Evolutionary conservation across 2,113 vertebrate genomes (phyloP), one percentile per base, ranked within the genome.

Genomic region (Serinus canaria): DNA sequence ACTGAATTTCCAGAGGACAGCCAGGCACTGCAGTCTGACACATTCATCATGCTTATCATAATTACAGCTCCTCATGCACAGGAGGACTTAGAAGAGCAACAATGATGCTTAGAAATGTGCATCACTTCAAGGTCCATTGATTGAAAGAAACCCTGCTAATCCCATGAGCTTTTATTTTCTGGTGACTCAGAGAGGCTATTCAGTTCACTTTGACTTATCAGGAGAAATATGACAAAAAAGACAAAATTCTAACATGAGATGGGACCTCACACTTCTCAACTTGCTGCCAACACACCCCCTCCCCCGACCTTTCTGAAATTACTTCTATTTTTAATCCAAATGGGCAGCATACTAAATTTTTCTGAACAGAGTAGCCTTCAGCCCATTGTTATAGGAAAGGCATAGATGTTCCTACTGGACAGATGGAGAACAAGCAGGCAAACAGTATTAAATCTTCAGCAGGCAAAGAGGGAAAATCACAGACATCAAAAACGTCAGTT

Each of bases 241-340:
- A 78, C 22, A 22, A 78, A 79, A 94, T 75, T 64, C 87, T 72
- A 81, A 64, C 44, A 67, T 39, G 10, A 62, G 46, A 31, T 74
- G 39, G 23, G 66, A 66, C 10, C 20, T 78, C 52, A 72, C 31
- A 47, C 17, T 90, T 78, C 80, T 33, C 37, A 24, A 35, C 79
- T 49, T 1, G 2, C 27, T 66, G 16, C 24, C 11, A 39, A 53
- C 37, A 37, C 37, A 37, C 1, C 2, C 10, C 2, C 13, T 7
- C 3, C 8, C 2, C 10, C 8, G 6, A 5, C 21, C 60, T 50
- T 85, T 85, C 58, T 66, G 31, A 79, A 96, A 76, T 76, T 53
- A 79, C 31, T 84, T 72, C 11, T 72, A 9, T 60, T 93, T 87
- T 88, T 83, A 85, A 91, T 84, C 10, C 35, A 87, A 93, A 87